phyloP scores from a whole-genome alignment of 2,113 vertebrate genomes.

The Peromyscus californicus region DNA sequence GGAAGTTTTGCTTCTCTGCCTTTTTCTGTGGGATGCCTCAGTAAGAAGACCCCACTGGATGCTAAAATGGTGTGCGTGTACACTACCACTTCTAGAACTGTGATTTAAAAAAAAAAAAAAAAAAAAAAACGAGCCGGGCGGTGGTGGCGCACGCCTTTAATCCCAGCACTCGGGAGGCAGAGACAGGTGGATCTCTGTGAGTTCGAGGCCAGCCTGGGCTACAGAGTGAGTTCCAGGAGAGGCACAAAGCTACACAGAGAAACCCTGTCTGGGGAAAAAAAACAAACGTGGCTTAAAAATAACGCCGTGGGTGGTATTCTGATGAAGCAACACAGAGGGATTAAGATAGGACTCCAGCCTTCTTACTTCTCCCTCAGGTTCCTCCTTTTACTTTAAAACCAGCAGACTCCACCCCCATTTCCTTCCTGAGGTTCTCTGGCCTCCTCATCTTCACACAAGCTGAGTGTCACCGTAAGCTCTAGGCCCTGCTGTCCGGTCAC shows the following conservation, averaged over 20 bases:
- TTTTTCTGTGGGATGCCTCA: not conserved
- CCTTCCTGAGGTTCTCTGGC: not conserved
- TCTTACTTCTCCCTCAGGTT: slow-evolving; percentile 7
- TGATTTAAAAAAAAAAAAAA: not conserved
- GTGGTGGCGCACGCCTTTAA: no score
- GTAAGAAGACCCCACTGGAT: not conserved
- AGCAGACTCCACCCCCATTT: not conserved
- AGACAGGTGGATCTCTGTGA: no score
- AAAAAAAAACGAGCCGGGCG: not conserved
- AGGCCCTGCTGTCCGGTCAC: not conserved
- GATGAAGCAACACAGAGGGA: not conserved
- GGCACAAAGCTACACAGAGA: no score
- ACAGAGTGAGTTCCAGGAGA: no score
- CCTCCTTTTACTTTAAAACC: not conserved
- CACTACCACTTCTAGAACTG: not conserved
- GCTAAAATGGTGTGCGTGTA: not conserved
- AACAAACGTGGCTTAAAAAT: not conserved
- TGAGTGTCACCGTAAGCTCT: not conserved
- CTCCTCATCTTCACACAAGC: not conserved
- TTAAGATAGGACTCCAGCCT: not conserved
- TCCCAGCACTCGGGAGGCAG: no score
- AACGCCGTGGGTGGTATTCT: not conserved
- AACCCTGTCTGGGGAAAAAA: no score
- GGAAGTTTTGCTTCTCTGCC: not conserved
- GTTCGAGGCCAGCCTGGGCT: no score